Base-by-base conservation (phyloP, 2,113 vertebrate genomes). In the Chloroceryle aenea region DNA sequence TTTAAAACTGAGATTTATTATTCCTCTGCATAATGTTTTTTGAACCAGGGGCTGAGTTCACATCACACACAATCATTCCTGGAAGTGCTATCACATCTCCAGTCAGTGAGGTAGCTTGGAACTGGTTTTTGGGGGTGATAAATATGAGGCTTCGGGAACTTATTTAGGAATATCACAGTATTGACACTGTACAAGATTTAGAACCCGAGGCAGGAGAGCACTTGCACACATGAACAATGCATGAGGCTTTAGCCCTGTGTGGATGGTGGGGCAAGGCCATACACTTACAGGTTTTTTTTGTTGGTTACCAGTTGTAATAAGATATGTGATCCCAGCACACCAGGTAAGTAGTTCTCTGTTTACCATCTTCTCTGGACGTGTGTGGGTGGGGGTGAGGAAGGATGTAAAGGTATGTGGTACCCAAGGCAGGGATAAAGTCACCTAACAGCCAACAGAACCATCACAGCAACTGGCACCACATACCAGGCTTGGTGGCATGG, bases 1-100 rank as follows among this genome's bases (percentile, higher is more conserved):
- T 96, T 94, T 95, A 96, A 97, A 95, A 82, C 87, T 69, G 94
- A 95, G 83, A 96, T 94, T 97, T 97, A 97, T 86, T 95, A 85
- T 89, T 79, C 76, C 77, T 87, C 84, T 95, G 64, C 55, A 79
- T 92, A 94, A 61, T 92, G 95, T 95, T 95, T 95, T 95, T 94
- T 93, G 85, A 96, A 96, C 75, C 78, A 67, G 69, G 77, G 71
- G 85, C 96, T 90, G 86, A 95, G 93, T 92, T 97, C 93, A 96
- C 59, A 83, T 97, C 85, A 89, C 79, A 95, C 82, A 92, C 91
- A 93, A 87, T 91, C 81, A 96, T 85, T 97, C 95, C 93, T 96
- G 95, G 87, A 94, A 87, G 81, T 89, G 79, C 90, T 95, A 88
- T 92, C 91, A 80, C 86, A 89, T 91, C 96, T 95, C 91, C 86